These are phyloP conservation scores for Anomalospiza imberbis DNA, from an alignment of 2,797 vertebrate species.

Conservation along the genomic window DNA sequence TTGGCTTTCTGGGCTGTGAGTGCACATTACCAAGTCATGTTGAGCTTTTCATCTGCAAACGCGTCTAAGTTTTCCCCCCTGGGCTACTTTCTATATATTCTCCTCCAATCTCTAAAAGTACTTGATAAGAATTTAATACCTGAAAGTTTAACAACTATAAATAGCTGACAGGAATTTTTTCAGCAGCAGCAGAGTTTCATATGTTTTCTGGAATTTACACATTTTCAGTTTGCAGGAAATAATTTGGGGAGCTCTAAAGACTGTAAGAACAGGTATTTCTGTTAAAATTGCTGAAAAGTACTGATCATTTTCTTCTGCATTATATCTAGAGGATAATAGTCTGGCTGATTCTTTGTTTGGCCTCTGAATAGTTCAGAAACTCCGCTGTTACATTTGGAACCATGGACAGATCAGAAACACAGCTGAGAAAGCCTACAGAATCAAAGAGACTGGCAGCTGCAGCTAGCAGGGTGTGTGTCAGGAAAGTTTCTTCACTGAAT, in stretches of 20 bases:
- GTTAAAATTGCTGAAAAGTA: background rate
- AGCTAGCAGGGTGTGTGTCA: fast-evolving
- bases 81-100: fast-evolving
- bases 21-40: fast-evolving
- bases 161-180: background rate
- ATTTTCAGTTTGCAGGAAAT: background rate
- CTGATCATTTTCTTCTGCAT: background rate
- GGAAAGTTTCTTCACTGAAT: background rate
- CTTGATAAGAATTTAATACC: background rate
- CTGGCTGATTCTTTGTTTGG: background rate
- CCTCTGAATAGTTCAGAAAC: background rate
- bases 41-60: background rate
- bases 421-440: background rate
- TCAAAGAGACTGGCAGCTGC: background rate
- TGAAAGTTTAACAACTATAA: background rate
- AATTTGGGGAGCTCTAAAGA: background rate
- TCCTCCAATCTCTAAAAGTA: background rate
- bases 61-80: fast-evolving
- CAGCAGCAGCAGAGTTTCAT: background rate
- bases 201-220: background rate
- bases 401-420: background rate
- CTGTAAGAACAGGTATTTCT: background rate
- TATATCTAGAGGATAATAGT: background rate
- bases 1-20: background rate
- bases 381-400: background rate